Base-by-base conservation (phyloP, 1,140 invertebrate species). In the Drosophila takahashii region DNA sequence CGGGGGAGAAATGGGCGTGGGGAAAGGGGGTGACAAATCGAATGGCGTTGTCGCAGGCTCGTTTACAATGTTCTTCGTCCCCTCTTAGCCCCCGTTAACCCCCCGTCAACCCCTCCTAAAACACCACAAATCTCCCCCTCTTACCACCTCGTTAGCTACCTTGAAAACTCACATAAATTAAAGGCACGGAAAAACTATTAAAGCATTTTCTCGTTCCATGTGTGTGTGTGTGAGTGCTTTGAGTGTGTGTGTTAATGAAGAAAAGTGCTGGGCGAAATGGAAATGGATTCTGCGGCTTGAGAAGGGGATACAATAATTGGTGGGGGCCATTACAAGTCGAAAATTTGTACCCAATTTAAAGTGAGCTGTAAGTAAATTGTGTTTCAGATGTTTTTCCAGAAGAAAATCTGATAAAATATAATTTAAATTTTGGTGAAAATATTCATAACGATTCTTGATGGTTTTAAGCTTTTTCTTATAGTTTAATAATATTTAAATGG, bases 181-280 rank as follows among this genome's bases (percentile, higher is more conserved):
- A 81, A 86, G 78, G 83, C 83, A 86, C 66, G 83, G 66, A 87
- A 81, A 86, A 86, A 86, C 81, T 86, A 86, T 86, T 86, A 86
- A 81, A 81, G 78, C 75, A 69, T 78, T 86, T 77, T 86, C 77
- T 78, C 74, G 73, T 75, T 60, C 41, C 50, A 9, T 59, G 51
- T 41, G 39, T 27, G 37, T 53, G 57, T 72, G 41, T 56, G 41
- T 57, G 18, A 65, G 29, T 10, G 4, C 15, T 44, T 2, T 4
- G 42, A 18, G 66, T 16, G 56, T 62, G 62, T 75, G 52, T 66
- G 78, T 70, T 81, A 86, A 86, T 86, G 78, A 86, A 74, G 74
- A 64, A 87, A 85, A 84, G 56, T 61, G 53, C 36, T 9, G 44
- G 18, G 44, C 7, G 34, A 8, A 16, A 34, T 5, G 15, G 34